Evolutionary conservation across 2,797 vertebrate genomes (phyloP), one percentile per base, ranked within the genome.

Genomic region (Cossypha polioptera): DNA sequence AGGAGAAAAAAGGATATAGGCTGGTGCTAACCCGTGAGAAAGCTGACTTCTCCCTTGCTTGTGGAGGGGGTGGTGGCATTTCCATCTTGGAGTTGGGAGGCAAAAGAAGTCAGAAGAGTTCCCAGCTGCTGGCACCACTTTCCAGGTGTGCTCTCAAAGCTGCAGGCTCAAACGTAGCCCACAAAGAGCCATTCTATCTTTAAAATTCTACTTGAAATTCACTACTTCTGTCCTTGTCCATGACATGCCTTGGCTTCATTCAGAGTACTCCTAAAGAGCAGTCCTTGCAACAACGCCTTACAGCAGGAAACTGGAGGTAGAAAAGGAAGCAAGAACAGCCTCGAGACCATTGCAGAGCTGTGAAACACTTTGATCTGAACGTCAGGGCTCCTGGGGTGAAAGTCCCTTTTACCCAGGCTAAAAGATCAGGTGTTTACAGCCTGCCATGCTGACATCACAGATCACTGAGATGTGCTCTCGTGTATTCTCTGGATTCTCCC

Each of bases 361-460:
- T 47, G 38, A 71, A 95, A 89, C 51, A 31, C 86, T 95, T 93
- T 86, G 77, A 95, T 93, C 86, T 83, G 72, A 87, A 58, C 0
- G 0, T 73, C 42, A 3, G 20, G 17, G 35, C 57, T 77, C 74
- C 31, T 5, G 1, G 38, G 90, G 77, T 94, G 50, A 97, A 95
- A 94, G 95, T 96, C 86, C 72, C n/a, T 62, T 92, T 51, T 42
- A 85, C 47, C 25, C 28, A 80, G 29, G 59, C 29, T 85, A 16
- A 53, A 63, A 61, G 72, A 89, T 67, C 61, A 72, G 45, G 38
- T 61, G 63, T 93, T 94, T 94, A 87, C 53, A 73, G 53, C 48
- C 57, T 57, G 54, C 58, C 54, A 65, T 0, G 11, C 55, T 81
- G 88, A 72, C 25, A 1, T 79, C 57, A 33, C 63, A 76, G 40